A percentile compares a stretch with the other conserved stretches of the same genome.
Evolutionary conservation across 2,797 vertebrate genomes (phyloP).

Genomic region (Sitta carolinensis): DNA sequence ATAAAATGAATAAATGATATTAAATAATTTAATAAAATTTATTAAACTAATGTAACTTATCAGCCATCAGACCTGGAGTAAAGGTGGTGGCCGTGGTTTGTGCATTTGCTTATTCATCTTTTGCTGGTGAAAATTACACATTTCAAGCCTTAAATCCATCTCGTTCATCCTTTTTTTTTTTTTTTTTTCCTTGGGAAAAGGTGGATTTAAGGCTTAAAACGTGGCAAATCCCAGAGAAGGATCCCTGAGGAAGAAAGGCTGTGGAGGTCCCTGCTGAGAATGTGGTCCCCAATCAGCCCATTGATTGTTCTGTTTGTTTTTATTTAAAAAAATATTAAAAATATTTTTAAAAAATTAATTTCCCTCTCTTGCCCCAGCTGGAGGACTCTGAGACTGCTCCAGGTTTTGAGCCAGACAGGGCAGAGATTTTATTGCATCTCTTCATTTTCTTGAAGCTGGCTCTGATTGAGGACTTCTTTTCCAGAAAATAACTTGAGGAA

Average conservation of each 20-base stretch:
- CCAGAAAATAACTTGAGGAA: neutral
- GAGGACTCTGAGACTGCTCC: neutral
- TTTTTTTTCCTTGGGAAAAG: neutral
- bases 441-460: neutral
- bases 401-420: neutral
- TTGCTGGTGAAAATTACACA: neutral
- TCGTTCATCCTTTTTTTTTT: neutral
- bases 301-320: rapidly evolving
- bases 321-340: neutral
- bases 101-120: neutral
- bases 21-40: too few relatives aligned
- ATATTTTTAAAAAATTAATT: rapidly evolving
- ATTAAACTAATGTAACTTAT: neutral
- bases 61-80: neutral
- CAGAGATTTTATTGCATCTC: neutral
- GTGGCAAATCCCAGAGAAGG: neutral
- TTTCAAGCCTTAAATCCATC: neutral
- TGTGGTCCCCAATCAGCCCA: neutral
- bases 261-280: neutral
- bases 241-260: neutral
- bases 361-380: rapidly evolving
- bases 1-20: too few relatives aligned
- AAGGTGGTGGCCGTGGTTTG: neutral
- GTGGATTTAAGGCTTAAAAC: neutral
- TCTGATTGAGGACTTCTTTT: neutral